phyloP scores from a whole-genome alignment of 2,113 vertebrate genomes.

The Uria lomvia region DNA sequence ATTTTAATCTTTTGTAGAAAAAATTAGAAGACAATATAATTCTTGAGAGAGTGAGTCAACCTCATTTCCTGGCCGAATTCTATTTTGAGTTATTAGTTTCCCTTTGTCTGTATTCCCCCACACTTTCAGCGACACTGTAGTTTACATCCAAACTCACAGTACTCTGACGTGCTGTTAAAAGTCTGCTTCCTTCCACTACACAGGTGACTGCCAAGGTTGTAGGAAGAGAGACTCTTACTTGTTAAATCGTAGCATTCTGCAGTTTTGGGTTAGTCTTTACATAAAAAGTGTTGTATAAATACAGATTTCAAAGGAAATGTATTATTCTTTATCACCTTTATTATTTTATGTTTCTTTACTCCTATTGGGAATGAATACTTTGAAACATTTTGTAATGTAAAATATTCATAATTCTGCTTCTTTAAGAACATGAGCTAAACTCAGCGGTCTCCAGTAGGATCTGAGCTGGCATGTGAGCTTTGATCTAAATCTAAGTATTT shows the following conservation, averaged over 20 bases:
- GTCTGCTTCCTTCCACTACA: not conserved
- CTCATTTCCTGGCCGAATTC: not conserved
- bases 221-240: not conserved
- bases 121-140: not conserved
- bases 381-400: not conserved
- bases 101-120: not conserved
- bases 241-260: not conserved
- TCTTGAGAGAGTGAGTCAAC: not conserved
- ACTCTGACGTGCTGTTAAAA: not conserved
- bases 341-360: not conserved
- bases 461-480: not conserved
- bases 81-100: not conserved
- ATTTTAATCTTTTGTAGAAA: not conserved
- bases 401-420: not conserved
- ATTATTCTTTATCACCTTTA: not conserved
- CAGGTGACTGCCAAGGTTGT: not conserved
- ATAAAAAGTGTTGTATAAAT: not conserved
- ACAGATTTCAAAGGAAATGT: not conserved
- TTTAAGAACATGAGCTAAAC: not conserved
- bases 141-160: not conserved
- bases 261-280: not conserved
- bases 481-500: not conserved
- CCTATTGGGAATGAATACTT: not conserved
- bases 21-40: not conserved
- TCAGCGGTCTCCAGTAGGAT: not conserved